Evolutionary conservation across 2,888 invertebrate genomes (phyloP).

Genomic region (Suillia variegata): DNA sequence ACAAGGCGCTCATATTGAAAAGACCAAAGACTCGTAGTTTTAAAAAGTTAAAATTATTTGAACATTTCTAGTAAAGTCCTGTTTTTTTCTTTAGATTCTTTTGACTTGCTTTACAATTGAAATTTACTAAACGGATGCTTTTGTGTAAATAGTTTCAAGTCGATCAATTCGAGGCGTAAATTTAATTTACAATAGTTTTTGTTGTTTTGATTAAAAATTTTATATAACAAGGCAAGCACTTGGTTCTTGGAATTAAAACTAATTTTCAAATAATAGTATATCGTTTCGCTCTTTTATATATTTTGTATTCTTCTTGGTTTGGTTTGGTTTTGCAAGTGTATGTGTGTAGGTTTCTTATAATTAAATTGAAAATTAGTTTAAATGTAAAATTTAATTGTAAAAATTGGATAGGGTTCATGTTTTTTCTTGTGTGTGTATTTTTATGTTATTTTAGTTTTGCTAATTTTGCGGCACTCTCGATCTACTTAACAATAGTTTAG

Average conservation of each 20-base stretch:
- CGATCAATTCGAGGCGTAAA: constrained; percentile 36
- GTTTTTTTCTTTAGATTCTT: too few species aligned
- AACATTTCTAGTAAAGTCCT: too few species aligned
- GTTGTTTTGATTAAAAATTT: constrained; percentile 15
- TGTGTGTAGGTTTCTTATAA: neutral
- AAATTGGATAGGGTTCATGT: too few species aligned
- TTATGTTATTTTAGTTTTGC: neutral
- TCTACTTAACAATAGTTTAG: neutral
- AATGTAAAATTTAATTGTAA: neutral
- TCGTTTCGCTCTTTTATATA: too few species aligned
- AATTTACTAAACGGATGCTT: too few species aligned
- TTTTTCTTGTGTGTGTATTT: neutral
- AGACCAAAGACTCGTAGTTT: too few species aligned
- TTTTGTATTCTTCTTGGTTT: too few species aligned
- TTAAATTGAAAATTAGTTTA: too few species aligned
- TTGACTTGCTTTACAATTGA: too few species aligned
- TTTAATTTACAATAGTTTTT: constrained; percentile 47
- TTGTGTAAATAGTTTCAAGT: constrained; percentile 20
- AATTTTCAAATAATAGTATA: neutral
- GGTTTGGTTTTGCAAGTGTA: neutral
- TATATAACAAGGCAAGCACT: constrained; percentile 20
- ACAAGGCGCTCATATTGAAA: too few species aligned
- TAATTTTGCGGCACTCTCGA: neutral
- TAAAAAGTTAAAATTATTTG: too few species aligned
- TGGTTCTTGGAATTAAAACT: constrained; percentile 9